phyloP scores from a whole-genome alignment of 2,113 vertebrate species.

The Laticauda laticaudata region DNA sequence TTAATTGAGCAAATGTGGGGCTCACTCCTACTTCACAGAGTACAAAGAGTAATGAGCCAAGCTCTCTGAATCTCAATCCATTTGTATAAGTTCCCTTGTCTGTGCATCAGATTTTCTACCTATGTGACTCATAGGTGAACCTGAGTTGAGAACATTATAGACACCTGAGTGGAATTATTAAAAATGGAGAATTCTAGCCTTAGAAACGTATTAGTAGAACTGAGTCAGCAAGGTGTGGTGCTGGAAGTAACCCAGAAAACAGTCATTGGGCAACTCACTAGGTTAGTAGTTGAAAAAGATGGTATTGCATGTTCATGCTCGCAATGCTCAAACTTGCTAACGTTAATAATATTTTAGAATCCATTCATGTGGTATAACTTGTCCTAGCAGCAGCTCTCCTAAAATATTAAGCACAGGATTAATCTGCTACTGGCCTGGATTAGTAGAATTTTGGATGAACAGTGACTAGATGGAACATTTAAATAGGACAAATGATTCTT shows the following conservation, averaged over 20 bases:
- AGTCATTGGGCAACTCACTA: background rate
- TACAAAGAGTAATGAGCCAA: background rate
- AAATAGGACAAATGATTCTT: background rate
- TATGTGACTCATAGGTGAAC: background rate
- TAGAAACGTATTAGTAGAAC: background rate
- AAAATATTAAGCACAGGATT: background rate
- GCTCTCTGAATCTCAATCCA: background rate
- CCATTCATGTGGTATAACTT: background rate
- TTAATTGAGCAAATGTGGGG: background rate
- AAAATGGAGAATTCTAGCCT: background rate
- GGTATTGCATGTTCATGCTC: background rate
- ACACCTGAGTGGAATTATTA: background rate
- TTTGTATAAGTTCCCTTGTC: background rate
- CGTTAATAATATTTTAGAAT: background rate
- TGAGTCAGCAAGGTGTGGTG: slow-evolving; percentile 23
- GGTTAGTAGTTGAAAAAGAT: background rate
- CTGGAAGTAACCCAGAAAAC: background rate
- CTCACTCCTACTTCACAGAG: background rate
- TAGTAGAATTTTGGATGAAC: background rate
- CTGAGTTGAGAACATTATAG: background rate
- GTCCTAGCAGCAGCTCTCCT: background rate
- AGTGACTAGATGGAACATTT: background rate
- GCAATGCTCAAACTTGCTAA: background rate
- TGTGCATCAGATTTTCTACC: background rate
- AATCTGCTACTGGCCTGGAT: background rate